phyloP scores from a whole-genome alignment of 2,113 vertebrate species.

The Donacobius atricapilla region DNA sequence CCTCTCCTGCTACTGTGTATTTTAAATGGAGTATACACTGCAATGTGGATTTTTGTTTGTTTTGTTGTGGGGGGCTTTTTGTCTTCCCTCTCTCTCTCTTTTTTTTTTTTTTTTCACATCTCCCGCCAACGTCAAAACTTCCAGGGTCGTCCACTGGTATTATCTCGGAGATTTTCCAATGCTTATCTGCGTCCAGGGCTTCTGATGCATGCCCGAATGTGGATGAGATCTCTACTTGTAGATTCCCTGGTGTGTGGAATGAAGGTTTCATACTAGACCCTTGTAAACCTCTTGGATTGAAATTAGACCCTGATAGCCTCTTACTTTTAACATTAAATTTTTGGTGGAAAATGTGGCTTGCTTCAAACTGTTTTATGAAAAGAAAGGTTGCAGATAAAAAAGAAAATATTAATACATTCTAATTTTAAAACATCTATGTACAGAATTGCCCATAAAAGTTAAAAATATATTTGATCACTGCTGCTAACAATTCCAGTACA shows the following conservation, averaged over 20 bases:
- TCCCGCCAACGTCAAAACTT: not conserved
- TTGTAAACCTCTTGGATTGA: not conserved
- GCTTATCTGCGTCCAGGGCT: not conserved
- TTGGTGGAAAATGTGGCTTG: not conserved
- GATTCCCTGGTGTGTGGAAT: not conserved
- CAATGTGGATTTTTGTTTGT: not conserved
- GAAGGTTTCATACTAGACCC: not conserved
- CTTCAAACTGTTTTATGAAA: not conserved
- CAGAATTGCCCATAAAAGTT: not conserved
- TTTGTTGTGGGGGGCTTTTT: not conserved
- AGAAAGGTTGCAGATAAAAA: not conserved
- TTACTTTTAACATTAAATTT: not conserved
- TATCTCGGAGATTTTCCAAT: not conserved
- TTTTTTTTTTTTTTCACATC: not conserved
- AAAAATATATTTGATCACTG: not conserved
- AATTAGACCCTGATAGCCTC: not conserved
- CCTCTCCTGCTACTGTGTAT: not conserved
- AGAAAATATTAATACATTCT: not conserved
- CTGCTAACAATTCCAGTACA: not conserved
- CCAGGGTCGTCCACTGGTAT: not conserved
- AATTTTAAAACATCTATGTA: not conserved
- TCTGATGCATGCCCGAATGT: fast-evolving
- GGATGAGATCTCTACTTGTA: not conserved
- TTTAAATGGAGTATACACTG: not conserved
- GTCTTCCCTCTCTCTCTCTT: not conserved